Percentiles rank a stretch among this genome's conserved stretches.
These are phyloP conservation scores for Drosophila busckii DNA, from an alignment of 1,140 invertebrate genomes.

Conservation along the genomic window DNA sequence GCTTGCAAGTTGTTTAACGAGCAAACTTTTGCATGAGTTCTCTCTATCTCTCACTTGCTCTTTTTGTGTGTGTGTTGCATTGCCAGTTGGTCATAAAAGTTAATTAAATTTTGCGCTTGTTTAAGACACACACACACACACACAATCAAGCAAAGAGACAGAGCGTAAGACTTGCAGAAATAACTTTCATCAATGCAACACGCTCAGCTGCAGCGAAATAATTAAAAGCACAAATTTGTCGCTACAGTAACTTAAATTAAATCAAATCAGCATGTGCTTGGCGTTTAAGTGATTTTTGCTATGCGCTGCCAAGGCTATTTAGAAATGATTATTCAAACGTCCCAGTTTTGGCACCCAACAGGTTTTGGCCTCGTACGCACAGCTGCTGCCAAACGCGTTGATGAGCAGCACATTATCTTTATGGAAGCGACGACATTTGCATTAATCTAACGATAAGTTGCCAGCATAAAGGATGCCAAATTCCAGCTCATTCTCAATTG, in stretches of 20 bases:
- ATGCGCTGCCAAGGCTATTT: too few species aligned
- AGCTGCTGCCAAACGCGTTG: slow-evolving; percentile 14
- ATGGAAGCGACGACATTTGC: slow-evolving; percentile 70
- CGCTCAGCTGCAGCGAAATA: slow-evolving; percentile 10
- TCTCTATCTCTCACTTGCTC: neutral
- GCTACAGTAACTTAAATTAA: too few species aligned
- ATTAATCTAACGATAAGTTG: slow-evolving; percentile 75
- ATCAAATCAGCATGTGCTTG: too few species aligned
- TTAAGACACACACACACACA: slow-evolving; percentile 22
- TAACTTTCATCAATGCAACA: slow-evolving; percentile 69
- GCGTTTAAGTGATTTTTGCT: too few species aligned
- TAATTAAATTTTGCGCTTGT: slow-evolving; percentile 21
- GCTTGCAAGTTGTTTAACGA: slow-evolving; percentile 73
- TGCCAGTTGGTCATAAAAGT: too few species aligned
- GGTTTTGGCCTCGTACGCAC: too few species aligned
- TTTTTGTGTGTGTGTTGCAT: neutral
- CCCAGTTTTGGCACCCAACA: slow-evolving; percentile 47
- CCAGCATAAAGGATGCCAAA: slow-evolving; percentile 68
- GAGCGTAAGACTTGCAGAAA: too few species aligned
- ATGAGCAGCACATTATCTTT: too few species aligned
- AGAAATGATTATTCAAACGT: too few species aligned
- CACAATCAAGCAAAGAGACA: too few species aligned
- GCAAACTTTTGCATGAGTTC: slow-evolving; percentile 61
- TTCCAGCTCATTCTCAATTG: too few species aligned
- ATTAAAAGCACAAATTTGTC: too few species aligned